These are phyloP conservation scores for Mythimna impura DNA, from an alignment of 2,888 invertebrate species.

Conservation along the genomic window DNA sequence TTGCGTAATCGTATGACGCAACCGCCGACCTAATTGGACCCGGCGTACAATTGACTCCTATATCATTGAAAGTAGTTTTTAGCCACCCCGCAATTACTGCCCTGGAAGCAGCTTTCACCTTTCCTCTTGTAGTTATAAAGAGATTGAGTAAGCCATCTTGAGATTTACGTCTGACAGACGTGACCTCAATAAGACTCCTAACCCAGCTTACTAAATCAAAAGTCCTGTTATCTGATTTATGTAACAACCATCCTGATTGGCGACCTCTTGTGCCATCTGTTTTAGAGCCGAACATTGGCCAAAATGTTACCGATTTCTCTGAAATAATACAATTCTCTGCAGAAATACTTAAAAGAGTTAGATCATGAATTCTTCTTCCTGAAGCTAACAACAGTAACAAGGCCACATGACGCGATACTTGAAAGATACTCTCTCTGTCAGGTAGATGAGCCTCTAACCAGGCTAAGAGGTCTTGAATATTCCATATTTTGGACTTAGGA, in stretches of 20 bases:
- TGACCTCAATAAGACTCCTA: too few relatives aligned
- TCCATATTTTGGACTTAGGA: conserved; percentile 27
- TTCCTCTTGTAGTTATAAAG: too few relatives aligned
- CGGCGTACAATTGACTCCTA: too few relatives aligned
- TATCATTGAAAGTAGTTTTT: too few relatives aligned
- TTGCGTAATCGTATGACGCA: too few relatives aligned
- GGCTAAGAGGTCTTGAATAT: conserved; percentile 27
- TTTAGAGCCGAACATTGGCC: conserved; percentile 26
- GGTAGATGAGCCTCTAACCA: conserved; percentile 21
- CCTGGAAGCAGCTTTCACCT: too few relatives aligned
- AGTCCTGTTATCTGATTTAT: too few relatives aligned
- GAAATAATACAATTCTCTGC: neutral
- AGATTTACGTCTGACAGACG: too few relatives aligned
- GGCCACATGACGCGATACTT: conserved; percentile 23
- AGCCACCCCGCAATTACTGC: too few relatives aligned
- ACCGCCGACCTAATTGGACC: too few relatives aligned
- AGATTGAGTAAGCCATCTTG: too few relatives aligned
- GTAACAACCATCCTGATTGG: conserved; percentile 16
- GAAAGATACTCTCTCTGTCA: conserved; percentile 17
- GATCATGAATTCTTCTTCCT: conserved; percentile 21
- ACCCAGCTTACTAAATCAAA: too few relatives aligned
- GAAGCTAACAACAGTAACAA: conserved; percentile 19
- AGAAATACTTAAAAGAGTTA: conserved; percentile 13
- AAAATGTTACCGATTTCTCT: conserved; percentile 17
- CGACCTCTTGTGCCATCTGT: conserved; percentile 10